These are phyloP conservation scores for Cepaea nemoralis DNA, from an alignment of 1,140 invertebrate species.

Conservation along the genomic window DNA sequence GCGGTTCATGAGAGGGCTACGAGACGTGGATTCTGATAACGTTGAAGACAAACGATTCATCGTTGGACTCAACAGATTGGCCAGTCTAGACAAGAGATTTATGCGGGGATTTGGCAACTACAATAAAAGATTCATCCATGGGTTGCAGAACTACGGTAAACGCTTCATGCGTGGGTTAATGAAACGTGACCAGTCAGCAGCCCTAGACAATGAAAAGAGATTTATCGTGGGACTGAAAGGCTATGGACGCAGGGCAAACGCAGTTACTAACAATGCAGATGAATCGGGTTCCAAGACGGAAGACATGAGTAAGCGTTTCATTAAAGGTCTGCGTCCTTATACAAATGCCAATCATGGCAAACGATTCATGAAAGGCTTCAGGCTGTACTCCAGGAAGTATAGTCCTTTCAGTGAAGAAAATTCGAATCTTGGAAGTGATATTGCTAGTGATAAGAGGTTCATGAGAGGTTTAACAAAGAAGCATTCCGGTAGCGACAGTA, in stretches of 20 bases:
- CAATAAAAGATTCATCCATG: background rate
- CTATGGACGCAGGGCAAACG: background rate
- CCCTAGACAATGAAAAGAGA: background rate
- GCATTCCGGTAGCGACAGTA: background rate
- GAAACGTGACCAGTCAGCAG: background rate
- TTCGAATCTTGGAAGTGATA: background rate
- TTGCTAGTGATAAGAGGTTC: background rate
- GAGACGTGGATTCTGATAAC: background rate
- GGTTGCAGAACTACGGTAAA: background rate
- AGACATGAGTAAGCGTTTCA: background rate
- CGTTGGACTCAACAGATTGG: background rate
- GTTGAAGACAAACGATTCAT: background rate
- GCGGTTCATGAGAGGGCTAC: background rate
- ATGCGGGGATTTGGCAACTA: background rate
- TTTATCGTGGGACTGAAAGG: background rate
- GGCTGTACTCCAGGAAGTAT: background rate
- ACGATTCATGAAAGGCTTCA: slow-evolving; percentile 7
- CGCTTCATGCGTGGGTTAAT: background rate
- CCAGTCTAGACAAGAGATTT: background rate
- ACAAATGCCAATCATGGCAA: background rate
- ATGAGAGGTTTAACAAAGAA: slow-evolving; percentile 15
- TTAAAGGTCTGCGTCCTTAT: background rate
- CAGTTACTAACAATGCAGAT: background rate
- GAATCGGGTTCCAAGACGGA: background rate
- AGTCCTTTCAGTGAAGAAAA: background rate